A percentile compares a stretch with the other conserved stretches of the same genome.
These are phyloP conservation scores for Catonia carolina DNA, from an alignment of 2,888 invertebrate species.

Conservation along the genomic window DNA sequence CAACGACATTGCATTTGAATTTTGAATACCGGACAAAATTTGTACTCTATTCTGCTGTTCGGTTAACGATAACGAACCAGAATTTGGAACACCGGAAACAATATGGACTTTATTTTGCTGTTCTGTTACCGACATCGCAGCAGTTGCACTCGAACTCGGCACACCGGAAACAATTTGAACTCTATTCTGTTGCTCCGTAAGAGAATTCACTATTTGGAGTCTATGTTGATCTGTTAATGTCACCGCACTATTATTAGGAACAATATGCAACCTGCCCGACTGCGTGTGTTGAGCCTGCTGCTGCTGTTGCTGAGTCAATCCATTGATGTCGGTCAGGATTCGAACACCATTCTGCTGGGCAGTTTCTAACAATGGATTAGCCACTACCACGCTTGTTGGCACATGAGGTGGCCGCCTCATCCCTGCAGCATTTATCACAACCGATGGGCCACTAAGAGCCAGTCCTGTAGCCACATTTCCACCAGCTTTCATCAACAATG, in stretches of 20 bases:
- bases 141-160: conserved; percentile 22
- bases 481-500: conserved; percentile 33
- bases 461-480: conserved; percentile 22
- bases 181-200: conserved; percentile 21
- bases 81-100: conserved; percentile 33
- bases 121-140: conserved; percentile 28
- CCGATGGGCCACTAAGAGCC: conserved; percentile 26
- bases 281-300: conserved; percentile 14
- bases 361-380: conserved; percentile 30
- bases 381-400: conserved; percentile 29
- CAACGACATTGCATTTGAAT: conserved; percentile 29
- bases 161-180: conserved; percentile 22
- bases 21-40: conserved; percentile 30
- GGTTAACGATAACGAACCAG: conserved; percentile 28
- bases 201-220: conserved; percentile 20
- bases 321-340: conserved; percentile 35
- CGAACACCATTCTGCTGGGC: conserved; percentile 35
- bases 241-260: conserved; percentile 27
- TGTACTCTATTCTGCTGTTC: conserved; percentile 32
- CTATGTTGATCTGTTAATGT: conserved; percentile 29
- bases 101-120: conserved; percentile 34
- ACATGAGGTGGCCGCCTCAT: conserved; percentile 17
- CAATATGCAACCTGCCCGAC: conserved; percentile 30
- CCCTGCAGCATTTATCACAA: conserved; percentile 28
- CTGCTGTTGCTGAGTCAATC: conserved; percentile 25